Base-by-base conservation (phyloP, 2,888 invertebrate genomes). In the Tetropium fuscum region DNA sequence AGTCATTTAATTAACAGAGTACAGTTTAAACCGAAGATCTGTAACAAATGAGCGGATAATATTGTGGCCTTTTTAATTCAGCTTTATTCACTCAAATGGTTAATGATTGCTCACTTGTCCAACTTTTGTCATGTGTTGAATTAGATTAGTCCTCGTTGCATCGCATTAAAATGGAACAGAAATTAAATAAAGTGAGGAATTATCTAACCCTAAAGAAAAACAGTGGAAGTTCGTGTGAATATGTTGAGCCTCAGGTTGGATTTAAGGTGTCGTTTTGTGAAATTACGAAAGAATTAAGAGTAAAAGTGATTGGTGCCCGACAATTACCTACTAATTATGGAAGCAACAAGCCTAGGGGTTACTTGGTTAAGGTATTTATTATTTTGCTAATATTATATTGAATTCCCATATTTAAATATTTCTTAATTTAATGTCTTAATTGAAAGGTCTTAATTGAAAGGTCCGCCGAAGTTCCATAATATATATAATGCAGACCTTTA, bases 271-370 rank as follows among this genome's bases (percentile, higher is more conserved):
- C 87, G 15, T 86, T 87, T 75, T 87, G 87, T 71, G 85, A 86
- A 58, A 82, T 84, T 60, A 84, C 82, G 58, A 88, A 86, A 78
- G 83, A 85, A 58, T 80, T 93, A 56, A 86, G 85, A 74, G 90
- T 92, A 69, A 88, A 89, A 70, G 87, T 92, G 66, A 87, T 92
- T 60, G 91, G 91, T 47, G 92, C 92, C 32, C 86, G 92, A 72
- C 91, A 92, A 81, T 85, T 93, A 66, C 92, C 93, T 32, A 88
- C 89, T 70, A 85, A 88, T 74, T 92, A 91, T 81, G 92, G 92
- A 36, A 86, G 88, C 71, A 88, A 88, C 74, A 87, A 89, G 74
- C 91, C 91, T 70, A 89, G 90, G 81, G 92, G 92, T 80, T 93
- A 92, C 83, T 82, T 90, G 67, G 89, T 91, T 70, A 93, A 92